Conservation (phyloP, 1,140 invertebrate genomes). For the Laupala kohalensis region DNA sequence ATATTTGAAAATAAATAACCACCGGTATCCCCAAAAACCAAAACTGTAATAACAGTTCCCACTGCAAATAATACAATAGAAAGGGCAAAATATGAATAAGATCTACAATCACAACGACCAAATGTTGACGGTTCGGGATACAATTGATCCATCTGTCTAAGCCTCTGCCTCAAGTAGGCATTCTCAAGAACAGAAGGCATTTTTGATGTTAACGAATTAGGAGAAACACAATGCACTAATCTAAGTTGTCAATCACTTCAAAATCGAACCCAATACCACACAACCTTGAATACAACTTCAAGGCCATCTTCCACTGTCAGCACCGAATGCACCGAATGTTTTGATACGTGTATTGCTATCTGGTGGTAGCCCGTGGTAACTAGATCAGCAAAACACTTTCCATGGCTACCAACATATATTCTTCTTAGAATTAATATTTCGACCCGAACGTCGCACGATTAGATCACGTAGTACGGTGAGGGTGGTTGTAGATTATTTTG, state of each 20-base stretch:
- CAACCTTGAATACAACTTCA: background rate
- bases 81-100: conserved; percentile 48
- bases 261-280: background rate
- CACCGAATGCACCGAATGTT: too few species aligned
- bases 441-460: too few species aligned
- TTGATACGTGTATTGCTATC: background rate
- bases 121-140: conserved; percentile 42
- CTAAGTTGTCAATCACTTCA: background rate
- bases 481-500: too few species aligned
- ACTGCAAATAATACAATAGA: conserved; percentile 47
- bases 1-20: conserved; percentile 9
- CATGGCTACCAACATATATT: too few species aligned
- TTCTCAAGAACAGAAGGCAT: conserved; percentile 48
- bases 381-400: too few species aligned
- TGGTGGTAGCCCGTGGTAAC: background rate
- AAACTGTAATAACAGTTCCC: conserved; percentile 46
- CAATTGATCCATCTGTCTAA: conserved; percentile 40
- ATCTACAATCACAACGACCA: conserved; percentile 48
- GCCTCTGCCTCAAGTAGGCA: conserved; percentile 40
- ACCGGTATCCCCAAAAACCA: conserved; percentile 34
- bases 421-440: too few species aligned
- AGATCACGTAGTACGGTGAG: too few species aligned
- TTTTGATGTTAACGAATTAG: background rate
- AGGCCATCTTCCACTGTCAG: too few species aligned
- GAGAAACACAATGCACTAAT: background rate